A percentile compares a stretch with the other conserved stretches of the same genome.
Conservation (phyloP, 2,113 vertebrate genomes). For the Riparia riparia region DNA sequence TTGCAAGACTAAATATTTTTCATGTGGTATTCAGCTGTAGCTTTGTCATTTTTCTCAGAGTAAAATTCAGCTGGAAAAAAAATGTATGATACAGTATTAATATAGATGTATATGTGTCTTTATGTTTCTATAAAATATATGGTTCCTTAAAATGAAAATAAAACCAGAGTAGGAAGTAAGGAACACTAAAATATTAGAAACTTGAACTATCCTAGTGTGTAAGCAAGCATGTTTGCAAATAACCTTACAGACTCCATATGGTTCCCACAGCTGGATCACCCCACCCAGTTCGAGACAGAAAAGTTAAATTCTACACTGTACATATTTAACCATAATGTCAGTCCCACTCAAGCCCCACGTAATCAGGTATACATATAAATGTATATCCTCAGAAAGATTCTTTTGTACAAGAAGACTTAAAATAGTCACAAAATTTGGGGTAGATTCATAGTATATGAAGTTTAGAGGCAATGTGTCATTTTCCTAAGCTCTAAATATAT, state of each 20-base stretch:
- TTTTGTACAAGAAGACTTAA: background rate
- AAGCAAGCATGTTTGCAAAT: background rate
- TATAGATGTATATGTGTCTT: background rate
- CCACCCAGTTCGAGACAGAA: background rate
- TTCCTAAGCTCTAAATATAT: background rate
- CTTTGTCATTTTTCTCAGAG: background rate
- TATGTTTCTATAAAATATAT: background rate
- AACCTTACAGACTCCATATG: background rate
- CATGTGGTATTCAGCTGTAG: slow-evolving; percentile 42
- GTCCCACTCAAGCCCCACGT: background rate
- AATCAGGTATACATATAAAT: background rate
- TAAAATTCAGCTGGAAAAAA: slow-evolving; percentile 6
- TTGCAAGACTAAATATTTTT: slow-evolving; percentile 57
- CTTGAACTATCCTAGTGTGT: background rate
- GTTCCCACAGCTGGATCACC: background rate
- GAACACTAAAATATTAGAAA: slow-evolving; percentile 7
- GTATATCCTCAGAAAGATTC: background rate
- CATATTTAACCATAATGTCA: background rate
- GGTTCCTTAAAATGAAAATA: slow-evolving; percentile 15
- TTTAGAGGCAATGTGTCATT: background rate
- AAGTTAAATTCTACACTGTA: background rate
- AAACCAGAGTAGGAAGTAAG: background rate
- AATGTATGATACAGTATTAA: background rate
- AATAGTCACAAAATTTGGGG: background rate
- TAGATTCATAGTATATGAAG: background rate